phyloP scores from a whole-genome alignment of 1,140 invertebrate genomes.

The Ephestia elutella region DNA sequence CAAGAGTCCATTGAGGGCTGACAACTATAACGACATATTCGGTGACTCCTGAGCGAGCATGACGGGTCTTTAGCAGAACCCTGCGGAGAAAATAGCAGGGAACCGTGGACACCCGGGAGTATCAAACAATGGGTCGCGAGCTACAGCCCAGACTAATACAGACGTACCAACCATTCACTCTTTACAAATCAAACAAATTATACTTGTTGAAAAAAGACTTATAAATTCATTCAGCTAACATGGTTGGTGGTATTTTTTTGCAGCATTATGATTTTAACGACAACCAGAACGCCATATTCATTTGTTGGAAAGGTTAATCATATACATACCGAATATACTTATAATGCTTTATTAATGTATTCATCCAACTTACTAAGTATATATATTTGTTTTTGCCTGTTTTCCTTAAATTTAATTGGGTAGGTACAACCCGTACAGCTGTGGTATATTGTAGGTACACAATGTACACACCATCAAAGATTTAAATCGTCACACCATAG shows the following conservation, averaged over 20 bases:
- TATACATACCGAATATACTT: too few species aligned
- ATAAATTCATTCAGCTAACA: constrained; percentile 19
- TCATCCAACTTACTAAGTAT: neutral
- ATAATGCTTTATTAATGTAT: too few species aligned
- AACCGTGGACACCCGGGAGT: constrained; percentile 57
- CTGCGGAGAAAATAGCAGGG: constrained; percentile 65
- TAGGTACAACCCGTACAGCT: too few species aligned
- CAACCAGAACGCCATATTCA: neutral
- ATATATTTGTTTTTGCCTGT: neutral
- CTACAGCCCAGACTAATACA: constrained; percentile 42
- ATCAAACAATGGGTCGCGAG: constrained; percentile 50
- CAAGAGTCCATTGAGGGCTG: constrained; percentile 41
- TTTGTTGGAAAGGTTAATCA: neutral
- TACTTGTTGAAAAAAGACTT: constrained; percentile 54
- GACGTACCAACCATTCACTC: constrained; percentile 54
- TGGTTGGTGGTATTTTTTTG: constrained; percentile 19
- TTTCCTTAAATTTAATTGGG: neutral
- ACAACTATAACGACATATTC: constrained; percentile 50
- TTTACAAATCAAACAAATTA: constrained; percentile 72
- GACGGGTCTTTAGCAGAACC: constrained; percentile 65
- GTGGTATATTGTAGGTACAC: too few species aligned
- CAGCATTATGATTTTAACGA: neutral
- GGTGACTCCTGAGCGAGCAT: constrained; percentile 62
- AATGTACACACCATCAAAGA: too few species aligned
- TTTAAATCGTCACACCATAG: too few species aligned